A percentile compares a stretch with the other conserved stretches of the same genome.
These are phyloP conservation scores for Drosophila affinis DNA, from an alignment of 2,888 invertebrate species.

Conservation along the genomic window DNA sequence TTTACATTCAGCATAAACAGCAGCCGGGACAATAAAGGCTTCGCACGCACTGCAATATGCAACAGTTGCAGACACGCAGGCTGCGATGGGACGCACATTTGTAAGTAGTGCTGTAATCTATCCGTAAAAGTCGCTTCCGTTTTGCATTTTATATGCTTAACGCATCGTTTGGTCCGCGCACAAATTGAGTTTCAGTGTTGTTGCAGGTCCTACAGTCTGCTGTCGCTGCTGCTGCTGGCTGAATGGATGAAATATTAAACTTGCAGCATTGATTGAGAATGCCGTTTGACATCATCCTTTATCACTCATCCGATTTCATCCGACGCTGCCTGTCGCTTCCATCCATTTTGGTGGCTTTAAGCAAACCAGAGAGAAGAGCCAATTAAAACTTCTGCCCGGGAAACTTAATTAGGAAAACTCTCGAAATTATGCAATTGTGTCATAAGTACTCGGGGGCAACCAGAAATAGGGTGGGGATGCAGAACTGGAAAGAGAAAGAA, in stretches of 20 bases:
- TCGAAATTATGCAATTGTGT: conserved; percentile 31
- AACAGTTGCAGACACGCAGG: conserved; percentile 62
- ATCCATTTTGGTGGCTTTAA: conserved; percentile 5
- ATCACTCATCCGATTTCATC: conserved; percentile 16
- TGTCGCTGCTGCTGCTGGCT: conserved; percentile 15
- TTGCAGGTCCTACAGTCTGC: conserved; percentile 29
- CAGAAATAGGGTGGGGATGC: background rate
- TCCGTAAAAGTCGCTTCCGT: conserved; percentile 66
- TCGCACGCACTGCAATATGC: conserved; percentile 63
- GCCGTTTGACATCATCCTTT: conserved; percentile 23
- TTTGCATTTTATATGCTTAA: conserved; percentile 73
- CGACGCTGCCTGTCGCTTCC: background rate
- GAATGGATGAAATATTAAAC: conserved; percentile 32
- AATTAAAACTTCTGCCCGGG: conserved; percentile 47
- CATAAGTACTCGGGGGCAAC: conserved; percentile 3
- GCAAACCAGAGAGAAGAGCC: conserved; percentile 17
- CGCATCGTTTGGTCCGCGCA: conserved; percentile 67
- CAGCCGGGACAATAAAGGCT: conserved; percentile 59
- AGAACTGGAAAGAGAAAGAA: background rate
- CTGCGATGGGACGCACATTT: conserved; percentile 31
- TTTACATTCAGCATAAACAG: conserved; percentile 32
- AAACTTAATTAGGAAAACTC: conserved; percentile 49
- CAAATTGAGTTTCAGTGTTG: conserved; percentile 68
- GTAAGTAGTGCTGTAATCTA: conserved; percentile 67
- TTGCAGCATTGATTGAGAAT: conserved; percentile 30